Conservation (phyloP, 2,113 vertebrate species). For the Alosa alosa region DNA sequence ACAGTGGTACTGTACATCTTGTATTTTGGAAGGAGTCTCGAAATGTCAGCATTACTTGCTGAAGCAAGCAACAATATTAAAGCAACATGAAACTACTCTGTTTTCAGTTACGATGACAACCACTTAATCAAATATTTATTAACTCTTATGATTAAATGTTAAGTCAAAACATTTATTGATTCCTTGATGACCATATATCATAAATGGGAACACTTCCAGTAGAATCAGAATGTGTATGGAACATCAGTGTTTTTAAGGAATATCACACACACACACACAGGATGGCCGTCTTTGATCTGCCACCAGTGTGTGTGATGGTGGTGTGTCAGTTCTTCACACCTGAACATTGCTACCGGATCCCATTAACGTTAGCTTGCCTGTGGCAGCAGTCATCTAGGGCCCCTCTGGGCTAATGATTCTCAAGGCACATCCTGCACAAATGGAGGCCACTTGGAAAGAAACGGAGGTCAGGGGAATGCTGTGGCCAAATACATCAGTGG, state of each 20-base stretch:
- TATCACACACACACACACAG: not conserved
- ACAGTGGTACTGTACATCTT: not conserved
- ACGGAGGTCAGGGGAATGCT: not conserved
- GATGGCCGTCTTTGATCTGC: not conserved
- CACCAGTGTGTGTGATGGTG: not conserved
- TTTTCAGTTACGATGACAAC: too few species aligned
- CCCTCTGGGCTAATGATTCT: not conserved
- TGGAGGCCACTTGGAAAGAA: not conserved
- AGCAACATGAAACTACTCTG: not conserved
- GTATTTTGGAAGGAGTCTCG: not conserved
- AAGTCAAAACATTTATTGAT: too few species aligned
- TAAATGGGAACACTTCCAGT: not conserved
- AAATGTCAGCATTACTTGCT: not conserved
- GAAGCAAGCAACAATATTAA: not conserved
- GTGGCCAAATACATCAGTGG: not conserved
- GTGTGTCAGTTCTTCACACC: not conserved
- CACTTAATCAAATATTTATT: too few species aligned
- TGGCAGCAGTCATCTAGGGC: not conserved
- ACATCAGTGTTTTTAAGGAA: not conserved
- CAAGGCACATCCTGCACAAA: constrained; percentile 28
- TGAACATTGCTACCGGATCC: not conserved
- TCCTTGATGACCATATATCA: too few species aligned
- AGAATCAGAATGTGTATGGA: not conserved
- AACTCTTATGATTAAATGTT: too few species aligned
- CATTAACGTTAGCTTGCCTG: not conserved